phyloP scores from a whole-genome alignment of 1,140 invertebrate species.

The Formica selysi region DNA sequence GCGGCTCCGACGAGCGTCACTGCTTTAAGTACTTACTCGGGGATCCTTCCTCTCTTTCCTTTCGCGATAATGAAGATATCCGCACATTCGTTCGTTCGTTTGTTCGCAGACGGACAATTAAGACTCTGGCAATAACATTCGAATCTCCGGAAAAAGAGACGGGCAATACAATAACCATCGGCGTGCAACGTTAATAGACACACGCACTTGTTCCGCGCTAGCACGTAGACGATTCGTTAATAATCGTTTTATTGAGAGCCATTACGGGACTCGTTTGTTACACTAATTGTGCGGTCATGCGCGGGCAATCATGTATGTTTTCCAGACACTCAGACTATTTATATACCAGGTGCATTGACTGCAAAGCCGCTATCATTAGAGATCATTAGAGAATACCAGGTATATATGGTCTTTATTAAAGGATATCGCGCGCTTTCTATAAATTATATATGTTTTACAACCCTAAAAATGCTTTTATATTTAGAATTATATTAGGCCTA shows the following conservation, averaged over 20 bases:
- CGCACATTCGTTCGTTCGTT: slow-evolving; percentile 1
- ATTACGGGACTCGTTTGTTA: slow-evolving; percentile 47
- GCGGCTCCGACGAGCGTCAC: slow-evolving; percentile 57
- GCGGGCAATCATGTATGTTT: slow-evolving; percentile 30
- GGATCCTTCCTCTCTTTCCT: slow-evolving; percentile 33
- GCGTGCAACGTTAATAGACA: slow-evolving; percentile 25
- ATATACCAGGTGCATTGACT: neutral
- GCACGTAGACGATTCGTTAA: slow-evolving; percentile 21
- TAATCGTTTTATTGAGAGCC: slow-evolving; percentile 48
- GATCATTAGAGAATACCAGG: neutral
- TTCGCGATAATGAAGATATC: slow-evolving; percentile 57
- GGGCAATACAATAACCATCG: slow-evolving; percentile 38
- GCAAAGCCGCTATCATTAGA: neutral
- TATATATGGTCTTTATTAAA: neutral
- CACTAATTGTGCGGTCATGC: slow-evolving; percentile 38
- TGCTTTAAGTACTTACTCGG: slow-evolving; percentile 36
- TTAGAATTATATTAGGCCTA: neutral
- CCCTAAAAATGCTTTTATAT: neutral
- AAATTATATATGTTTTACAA: neutral
- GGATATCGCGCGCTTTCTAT: no score
- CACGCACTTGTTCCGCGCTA: neutral
- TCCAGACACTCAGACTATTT: slow-evolving; percentile 1
- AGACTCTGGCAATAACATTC: slow-evolving; percentile 26
- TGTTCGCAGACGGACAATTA: slow-evolving; percentile 58
- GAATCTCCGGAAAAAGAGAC: neutral